These are phyloP conservation scores for Heliocidaris tuberculata DNA, from an alignment of 35 echinoderm and acorn worm species.

Conservation along the genomic window DNA sequence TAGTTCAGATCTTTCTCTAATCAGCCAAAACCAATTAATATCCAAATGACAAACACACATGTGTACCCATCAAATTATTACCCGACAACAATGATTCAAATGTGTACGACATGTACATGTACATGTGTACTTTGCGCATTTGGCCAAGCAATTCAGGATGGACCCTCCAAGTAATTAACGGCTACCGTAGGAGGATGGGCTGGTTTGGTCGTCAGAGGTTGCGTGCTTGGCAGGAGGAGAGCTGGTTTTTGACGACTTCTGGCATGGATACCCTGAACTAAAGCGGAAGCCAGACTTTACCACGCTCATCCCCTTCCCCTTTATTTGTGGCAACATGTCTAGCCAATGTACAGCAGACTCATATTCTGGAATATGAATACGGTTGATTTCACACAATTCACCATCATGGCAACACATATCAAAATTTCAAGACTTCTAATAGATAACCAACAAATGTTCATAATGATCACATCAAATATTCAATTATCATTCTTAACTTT, in stretches of 20 bases:
- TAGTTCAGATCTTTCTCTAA: not conserved
- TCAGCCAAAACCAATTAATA: not conserved
- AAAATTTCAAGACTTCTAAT: no score
- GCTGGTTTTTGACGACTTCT: conserved; percentile 1
- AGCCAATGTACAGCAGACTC: not conserved
- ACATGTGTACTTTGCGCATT: not conserved
- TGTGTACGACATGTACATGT: not conserved
- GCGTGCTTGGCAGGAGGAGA: not conserved
- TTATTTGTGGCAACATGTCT: not conserved
- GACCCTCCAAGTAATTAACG: not conserved
- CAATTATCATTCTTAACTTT: no score
- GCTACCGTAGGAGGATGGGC: not conserved
- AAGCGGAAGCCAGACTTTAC: not conserved
- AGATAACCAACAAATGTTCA: no score
- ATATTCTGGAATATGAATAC: not conserved
- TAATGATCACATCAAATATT: no score
- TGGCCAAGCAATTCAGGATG: not conserved
- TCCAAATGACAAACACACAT: not conserved
- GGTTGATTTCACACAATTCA: not conserved
- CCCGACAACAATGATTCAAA: not conserved
- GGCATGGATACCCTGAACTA: not conserved
- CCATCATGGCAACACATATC: not conserved
- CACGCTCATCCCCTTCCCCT: conserved; percentile 8
- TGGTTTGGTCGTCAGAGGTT: not conserved
- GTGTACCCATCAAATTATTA: not conserved